Evolutionary conservation across 1,140 invertebrate species (phyloP).

Genomic region (Bombus consobrinus): DNA sequence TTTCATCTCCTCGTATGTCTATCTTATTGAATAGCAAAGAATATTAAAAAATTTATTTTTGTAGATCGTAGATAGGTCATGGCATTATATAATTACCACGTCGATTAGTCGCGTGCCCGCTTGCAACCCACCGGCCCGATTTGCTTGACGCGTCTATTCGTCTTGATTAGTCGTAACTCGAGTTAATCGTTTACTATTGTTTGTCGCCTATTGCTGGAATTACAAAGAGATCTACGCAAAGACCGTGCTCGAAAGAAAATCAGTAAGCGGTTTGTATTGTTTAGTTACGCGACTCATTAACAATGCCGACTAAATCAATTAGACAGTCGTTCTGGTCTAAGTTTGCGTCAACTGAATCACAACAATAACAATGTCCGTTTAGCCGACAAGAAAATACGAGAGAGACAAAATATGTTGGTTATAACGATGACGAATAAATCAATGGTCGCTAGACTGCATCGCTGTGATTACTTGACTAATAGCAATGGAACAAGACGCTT

Average conservation of each 20-base stretch:
- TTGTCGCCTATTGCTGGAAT: neutral
- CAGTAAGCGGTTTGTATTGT: neutral
- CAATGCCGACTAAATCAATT: slow-evolving; percentile 8
- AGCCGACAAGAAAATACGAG: neutral
- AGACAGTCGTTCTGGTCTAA: neutral
- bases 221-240: neutral
- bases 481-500: neutral
- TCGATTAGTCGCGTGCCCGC: neutral
- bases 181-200: slow-evolving; percentile 13
- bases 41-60: neutral
- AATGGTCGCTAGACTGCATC: neutral
- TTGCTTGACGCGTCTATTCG: neutral
- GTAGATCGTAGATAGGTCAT: neutral
- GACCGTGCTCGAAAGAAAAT: neutral
- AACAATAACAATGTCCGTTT: neutral
- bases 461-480: neutral
- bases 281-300: neutral
- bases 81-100: neutral
- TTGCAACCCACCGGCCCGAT: neutral
- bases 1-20: neutral
- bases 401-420: neutral
- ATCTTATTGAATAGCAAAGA: neutral
- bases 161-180: slow-evolving; percentile 34
- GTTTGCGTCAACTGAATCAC: neutral
- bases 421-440: slow-evolving; percentile 6